Conservation (phyloP, 2,797 vertebrate species). For the Lagorchestes hirsutus region DNA sequence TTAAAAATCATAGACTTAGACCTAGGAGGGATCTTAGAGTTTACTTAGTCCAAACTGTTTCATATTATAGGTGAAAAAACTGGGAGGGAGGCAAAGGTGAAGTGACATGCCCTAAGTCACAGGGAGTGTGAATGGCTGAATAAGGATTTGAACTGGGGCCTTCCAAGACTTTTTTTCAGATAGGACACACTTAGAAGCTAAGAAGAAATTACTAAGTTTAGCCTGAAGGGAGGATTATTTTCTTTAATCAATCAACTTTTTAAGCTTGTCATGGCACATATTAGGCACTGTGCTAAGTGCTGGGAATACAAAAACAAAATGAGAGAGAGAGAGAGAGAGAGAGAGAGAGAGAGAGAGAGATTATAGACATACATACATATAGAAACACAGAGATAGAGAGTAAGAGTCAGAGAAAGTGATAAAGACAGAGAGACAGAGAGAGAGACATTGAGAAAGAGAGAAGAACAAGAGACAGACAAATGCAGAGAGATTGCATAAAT, state of each 20-base stretch:
- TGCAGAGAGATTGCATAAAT: neutral
- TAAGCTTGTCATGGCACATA: neutral
- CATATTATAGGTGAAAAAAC: neutral
- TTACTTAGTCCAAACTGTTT: neutral
- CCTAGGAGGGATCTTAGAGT: neutral
- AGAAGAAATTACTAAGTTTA: neutral
- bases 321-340: neutral
- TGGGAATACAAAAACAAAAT: neutral
- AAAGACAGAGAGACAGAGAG: neutral
- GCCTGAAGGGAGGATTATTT: neutral
- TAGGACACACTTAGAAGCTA: neutral
- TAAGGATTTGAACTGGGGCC: neutral
- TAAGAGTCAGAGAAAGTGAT: neutral
- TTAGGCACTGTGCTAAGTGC: neutral
- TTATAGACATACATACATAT: too few relatives aligned
- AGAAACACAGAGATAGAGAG: too few relatives aligned
- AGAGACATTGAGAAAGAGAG: too few relatives aligned
- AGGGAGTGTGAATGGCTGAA: neutral
- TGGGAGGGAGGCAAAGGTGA: neutral
- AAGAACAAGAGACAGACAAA: neutral
- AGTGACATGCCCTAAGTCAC: neutral
- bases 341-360: neutral
- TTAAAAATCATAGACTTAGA: neutral
- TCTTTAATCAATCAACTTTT: neutral
- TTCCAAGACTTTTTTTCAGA: neutral